A percentile compares a stretch with the other conserved stretches of the same genome.
Conservation (phyloP, 2,888 invertebrate species). For the Meta bourneti region DNA sequence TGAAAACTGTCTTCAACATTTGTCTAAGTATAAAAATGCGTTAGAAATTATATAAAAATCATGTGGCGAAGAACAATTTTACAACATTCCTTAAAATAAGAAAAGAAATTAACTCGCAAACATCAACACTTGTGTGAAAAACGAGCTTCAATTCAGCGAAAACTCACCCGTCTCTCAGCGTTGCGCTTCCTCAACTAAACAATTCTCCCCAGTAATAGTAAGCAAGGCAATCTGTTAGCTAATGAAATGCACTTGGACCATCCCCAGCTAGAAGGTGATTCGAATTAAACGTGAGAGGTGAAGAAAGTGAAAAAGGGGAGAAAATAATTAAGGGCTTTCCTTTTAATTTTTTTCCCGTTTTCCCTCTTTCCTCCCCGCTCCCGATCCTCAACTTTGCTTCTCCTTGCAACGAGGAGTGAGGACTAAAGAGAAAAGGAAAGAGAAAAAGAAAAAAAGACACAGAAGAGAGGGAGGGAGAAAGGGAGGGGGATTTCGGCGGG, state of each 20-base stretch:
- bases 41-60: not conserved
- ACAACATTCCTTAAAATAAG: not conserved
- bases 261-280: slow-evolving; percentile 11
- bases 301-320: slow-evolving; percentile 53
- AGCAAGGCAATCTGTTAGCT: slow-evolving; percentile 70
- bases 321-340: slow-evolving; percentile 71
- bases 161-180: not conserved
- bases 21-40: too few relatives aligned
- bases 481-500: slow-evolving; percentile 73
- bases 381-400: not conserved
- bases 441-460: slow-evolving; percentile 19
- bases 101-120: not conserved
- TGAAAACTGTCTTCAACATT: too few relatives aligned
- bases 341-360: slow-evolving; percentile 70
- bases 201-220: slow-evolving; percentile 29
- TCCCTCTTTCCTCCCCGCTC: not conserved
- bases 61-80: not conserved
- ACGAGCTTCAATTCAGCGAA: not conserved
- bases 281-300: slow-evolving; percentile 71
- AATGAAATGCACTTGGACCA: slow-evolving; percentile 66
- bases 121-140: not conserved
- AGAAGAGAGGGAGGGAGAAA: slow-evolving; percentile 42
- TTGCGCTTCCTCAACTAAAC: not conserved
- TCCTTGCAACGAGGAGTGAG: slow-evolving; percentile 11
- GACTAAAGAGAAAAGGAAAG: not conserved